Base-by-base conservation (phyloP, 2,888 invertebrate species). In the Caenorhabditis angaria region DNA sequence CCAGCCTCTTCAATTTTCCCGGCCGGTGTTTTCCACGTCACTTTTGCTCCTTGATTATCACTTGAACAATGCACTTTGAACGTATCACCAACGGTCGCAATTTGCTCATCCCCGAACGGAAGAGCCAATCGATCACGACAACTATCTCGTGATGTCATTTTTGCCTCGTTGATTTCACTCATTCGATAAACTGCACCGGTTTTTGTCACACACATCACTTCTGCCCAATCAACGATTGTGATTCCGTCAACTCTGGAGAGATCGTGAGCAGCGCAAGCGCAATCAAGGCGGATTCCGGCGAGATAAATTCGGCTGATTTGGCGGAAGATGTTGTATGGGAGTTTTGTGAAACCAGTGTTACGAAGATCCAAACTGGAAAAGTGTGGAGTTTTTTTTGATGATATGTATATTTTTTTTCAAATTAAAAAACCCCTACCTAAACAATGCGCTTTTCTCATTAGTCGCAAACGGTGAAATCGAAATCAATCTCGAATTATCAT, bases 151-250 rank as follows among this genome's bases (percentile, higher is more conserved):
- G 54, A 18, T 22, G 57, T n/a, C 22, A 55, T 25, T 18, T 14
- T 18, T 12, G 50, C 27, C 35, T 57, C 20, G 22, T 20, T 59
- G 3, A 59, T 6, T n/a, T 53, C 61, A n/a, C 53, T 51, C 61
- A 61, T 22, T 27, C 65, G 70, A 14, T 71, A 61, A 56, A 62
- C 70, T n/a, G 57, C 61, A 10, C 74, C 74, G 2, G 50, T 61
- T 27, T 69, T 71, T 2, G 70, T 66, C 22, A 48, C 65, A 47
- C 77, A 77, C 1, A 69, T 70, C 20, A 71, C 67, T 14, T 66
- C 41, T n/a, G 66, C 64, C 77, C 77, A 77, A 51, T 77, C 77
- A 18, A 63, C 54, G 4, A 77, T 70, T 5, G 77, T 75, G 2
- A 74, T 68, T 20, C 66, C 66, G 6, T 68, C 71, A 25, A 66